Evolutionary conservation across 2,113 vertebrate genomes (phyloP).

Genomic region (Eolophus roseicapilla): DNA sequence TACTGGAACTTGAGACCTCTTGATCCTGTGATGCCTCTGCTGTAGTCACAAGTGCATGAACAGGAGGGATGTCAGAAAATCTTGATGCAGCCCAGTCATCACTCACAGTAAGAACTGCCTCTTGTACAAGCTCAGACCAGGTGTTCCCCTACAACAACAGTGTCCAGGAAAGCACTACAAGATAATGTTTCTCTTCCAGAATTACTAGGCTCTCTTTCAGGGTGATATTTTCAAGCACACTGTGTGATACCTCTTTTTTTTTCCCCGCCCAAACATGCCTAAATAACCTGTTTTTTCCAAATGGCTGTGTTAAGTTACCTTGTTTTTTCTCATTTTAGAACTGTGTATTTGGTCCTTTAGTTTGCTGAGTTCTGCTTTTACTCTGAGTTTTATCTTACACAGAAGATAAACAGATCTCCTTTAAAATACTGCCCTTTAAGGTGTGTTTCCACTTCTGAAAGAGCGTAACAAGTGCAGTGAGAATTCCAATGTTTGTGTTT

Average conservation of each 20-base stretch:
- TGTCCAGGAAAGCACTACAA: neutral
- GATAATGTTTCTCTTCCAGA: neutral
- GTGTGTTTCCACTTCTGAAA: neutral
- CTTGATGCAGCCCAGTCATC: neutral
- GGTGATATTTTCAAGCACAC: neutral
- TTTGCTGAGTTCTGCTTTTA: neutral
- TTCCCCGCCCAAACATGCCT: neutral
- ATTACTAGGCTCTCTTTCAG: neutral
- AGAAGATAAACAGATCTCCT: neutral
- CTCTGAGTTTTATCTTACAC: neutral
- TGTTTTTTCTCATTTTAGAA: neutral
- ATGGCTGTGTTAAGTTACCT: neutral
- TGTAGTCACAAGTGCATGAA: neutral
- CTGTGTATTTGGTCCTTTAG: neutral
- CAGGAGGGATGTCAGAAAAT: neutral
- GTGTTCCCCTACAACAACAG: neutral
- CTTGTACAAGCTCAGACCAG: neutral
- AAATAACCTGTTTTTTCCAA: neutral
- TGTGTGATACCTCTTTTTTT: neutral
- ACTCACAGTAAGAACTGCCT: neutral
- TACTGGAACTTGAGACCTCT: neutral
- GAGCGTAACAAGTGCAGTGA: neutral
- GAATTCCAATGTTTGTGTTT: neutral
- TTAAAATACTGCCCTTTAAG: neutral
- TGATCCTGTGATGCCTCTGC: neutral